A percentile compares a stretch with the other conserved stretches of the same genome.
Evolutionary conservation across 2,113 vertebrate genomes (phyloP).

Genomic region (Morphnarchus princeps): DNA sequence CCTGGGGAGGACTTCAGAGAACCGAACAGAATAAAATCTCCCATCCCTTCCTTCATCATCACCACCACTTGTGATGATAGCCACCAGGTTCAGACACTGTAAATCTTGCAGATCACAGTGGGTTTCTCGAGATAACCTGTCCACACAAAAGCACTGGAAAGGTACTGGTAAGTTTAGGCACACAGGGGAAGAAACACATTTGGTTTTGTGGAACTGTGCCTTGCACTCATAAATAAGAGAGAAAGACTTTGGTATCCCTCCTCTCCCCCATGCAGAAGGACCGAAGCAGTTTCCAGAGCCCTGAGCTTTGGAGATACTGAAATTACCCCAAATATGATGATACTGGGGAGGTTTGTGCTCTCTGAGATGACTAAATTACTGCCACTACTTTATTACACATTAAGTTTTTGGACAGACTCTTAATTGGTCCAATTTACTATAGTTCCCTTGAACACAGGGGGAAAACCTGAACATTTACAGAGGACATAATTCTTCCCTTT

Average conservation of each 20-base stretch:
- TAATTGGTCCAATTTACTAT: not conserved
- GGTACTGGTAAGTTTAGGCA: not conserved
- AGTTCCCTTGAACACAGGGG: not conserved
- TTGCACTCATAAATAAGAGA: not conserved
- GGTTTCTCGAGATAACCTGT: not conserved
- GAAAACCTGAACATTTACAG: not conserved
- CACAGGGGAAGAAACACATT: not conserved
- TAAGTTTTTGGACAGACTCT: not conserved
- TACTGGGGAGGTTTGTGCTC: not conserved
- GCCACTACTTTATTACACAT: not conserved
- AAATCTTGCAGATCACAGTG: not conserved
- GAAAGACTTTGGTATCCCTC: not conserved
- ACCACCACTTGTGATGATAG: not conserved
- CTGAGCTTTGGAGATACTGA: not conserved
- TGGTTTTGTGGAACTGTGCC: not conserved
- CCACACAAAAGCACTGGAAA: not conserved
- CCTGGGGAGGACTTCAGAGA: not conserved
- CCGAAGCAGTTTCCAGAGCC: not conserved
- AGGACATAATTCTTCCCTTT: not conserved
- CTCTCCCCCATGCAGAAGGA: not conserved
- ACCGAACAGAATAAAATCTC: not conserved
- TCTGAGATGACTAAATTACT: not conserved
- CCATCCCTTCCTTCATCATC: not conserved
- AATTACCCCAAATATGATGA: not conserved
- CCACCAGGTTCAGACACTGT: not conserved